Base-by-base conservation (phyloP, 2,888 invertebrate genomes). In the Alloscopus bannaensis region DNA sequence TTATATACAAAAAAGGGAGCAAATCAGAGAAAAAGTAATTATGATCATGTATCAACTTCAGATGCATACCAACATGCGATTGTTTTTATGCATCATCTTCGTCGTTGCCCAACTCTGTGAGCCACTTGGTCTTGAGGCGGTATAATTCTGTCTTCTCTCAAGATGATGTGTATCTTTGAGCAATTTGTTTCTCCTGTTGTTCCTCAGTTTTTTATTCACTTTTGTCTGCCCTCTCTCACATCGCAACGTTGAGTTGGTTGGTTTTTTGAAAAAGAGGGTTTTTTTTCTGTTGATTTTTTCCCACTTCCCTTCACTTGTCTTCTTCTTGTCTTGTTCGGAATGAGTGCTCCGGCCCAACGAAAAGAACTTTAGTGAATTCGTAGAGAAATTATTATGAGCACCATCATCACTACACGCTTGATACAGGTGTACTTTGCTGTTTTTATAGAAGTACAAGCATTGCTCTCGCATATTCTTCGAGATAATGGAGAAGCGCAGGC, bases 121-220 rank as follows among this genome's bases (percentile, higher is more conserved):
- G n/a, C 45, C 45, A 45, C 6, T 8, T 31, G 29, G 20, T 31
- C 59, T 59, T 59, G 59, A 29, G 59, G 59, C 59, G 59, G 59
- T 59, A 59, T 59, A 59, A 59, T 59, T 59, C 59, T 59, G 59
- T 59, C 70, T 29, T 31, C 36, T 57, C 24, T 47, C n/a, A n/a
- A 55, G 59, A 59, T 36, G 29, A 47, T 16, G n/a, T 40, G 52
- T 26, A 60, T 42, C 31, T 71, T 64, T 29, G 42, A 64, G 72
- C 72, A 72, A 72, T 72, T 72, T 72, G 72, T 72, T 72, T 72
- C 72, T 72, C 52, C 64, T 62, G 52, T 72, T 55, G 72, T 71
- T 71, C 71, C 50, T 50, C 62, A 71, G 60, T 71, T 71, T 69
- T 69, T 71, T 64, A 72, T 62, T 36, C 50, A 31, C 70, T 47